Conservation (phyloP, 2,113 vertebrate species). For the Macroglossus sobrinus region DNA sequence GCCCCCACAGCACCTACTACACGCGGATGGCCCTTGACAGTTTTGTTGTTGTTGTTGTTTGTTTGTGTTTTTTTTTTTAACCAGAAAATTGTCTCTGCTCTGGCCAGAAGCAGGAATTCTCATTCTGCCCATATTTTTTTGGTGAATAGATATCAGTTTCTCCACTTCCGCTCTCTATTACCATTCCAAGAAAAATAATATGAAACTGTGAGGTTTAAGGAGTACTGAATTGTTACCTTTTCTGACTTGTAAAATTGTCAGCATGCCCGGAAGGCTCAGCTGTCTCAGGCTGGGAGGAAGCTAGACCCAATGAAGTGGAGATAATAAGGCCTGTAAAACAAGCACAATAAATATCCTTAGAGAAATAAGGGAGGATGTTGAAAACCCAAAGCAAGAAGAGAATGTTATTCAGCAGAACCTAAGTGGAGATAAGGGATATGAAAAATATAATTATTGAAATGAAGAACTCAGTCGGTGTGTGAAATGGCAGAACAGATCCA, state of each 20-base stretch:
- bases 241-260: background rate
- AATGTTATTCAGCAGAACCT: background rate
- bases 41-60: background rate
- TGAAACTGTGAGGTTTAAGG: background rate
- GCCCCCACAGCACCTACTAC: background rate
- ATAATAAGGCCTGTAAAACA: background rate
- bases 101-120: background rate
- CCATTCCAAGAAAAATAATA: background rate
- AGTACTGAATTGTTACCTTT: background rate
- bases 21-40: background rate
- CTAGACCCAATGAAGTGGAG: background rate
- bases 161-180: background rate
- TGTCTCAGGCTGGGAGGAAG: background rate
- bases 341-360: background rate
- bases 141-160: background rate
- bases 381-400: background rate
- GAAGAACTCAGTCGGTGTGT: background rate
- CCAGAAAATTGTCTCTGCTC: background rate
- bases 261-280: background rate
- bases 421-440: background rate
- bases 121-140: background rate
- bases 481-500: background rate
- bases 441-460: background rate
- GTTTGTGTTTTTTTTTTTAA: background rate
- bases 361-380: background rate